A percentile compares a stretch with the other conserved stretches of the same genome.
phyloP scores from a whole-genome alignment of 2,888 invertebrate species.

The Eretmocerus hayati region DNA sequence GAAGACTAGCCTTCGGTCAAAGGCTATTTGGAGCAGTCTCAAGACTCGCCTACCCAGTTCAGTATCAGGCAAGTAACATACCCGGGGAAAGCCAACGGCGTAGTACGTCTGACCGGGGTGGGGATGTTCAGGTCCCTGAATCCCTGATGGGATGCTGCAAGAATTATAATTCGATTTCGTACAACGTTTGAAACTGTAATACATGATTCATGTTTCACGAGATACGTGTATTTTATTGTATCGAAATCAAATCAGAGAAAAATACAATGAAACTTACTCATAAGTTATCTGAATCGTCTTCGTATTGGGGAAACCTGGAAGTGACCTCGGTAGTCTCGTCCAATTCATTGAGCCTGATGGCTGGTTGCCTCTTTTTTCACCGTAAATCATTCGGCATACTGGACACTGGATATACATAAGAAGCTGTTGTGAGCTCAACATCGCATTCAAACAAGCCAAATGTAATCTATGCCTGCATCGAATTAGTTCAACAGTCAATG shows the following conservation, averaged over 20 bases:
- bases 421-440: slow-evolving; percentile 60
- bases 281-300: slow-evolving; percentile 79
- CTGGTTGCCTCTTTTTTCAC: slow-evolving; percentile 73
- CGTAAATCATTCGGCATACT: slow-evolving; percentile 78
- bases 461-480: slow-evolving; percentile 77
- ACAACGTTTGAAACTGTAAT: not conserved
- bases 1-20: slow-evolving; percentile 77
- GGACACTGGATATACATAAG: slow-evolving; percentile 74
- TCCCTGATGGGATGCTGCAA: slow-evolving; percentile 72
- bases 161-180: not conserved
- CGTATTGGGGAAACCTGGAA: slow-evolving; percentile 63
- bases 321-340: slow-evolving; percentile 60
- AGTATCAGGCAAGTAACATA: slow-evolving; percentile 78
- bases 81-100: slow-evolving; percentile 79
- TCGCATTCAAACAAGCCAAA: slow-evolving; percentile 69
- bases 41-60: slow-evolving; percentile 72
- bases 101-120: slow-evolving; percentile 79
- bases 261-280: slow-evolving; percentile 52
- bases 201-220: not conserved
- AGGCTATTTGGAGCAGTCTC: slow-evolving; percentile 69
- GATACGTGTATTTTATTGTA: not conserved
- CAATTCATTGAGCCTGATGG: slow-evolving; percentile 79
- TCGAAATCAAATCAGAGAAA: not conserved
- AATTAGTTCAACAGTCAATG: slow-evolving; percentile 58
- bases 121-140: slow-evolving; percentile 74